Evolutionary conservation across 1,140 invertebrate species (phyloP).

Genomic region (Tetraneura akinire): DNA sequence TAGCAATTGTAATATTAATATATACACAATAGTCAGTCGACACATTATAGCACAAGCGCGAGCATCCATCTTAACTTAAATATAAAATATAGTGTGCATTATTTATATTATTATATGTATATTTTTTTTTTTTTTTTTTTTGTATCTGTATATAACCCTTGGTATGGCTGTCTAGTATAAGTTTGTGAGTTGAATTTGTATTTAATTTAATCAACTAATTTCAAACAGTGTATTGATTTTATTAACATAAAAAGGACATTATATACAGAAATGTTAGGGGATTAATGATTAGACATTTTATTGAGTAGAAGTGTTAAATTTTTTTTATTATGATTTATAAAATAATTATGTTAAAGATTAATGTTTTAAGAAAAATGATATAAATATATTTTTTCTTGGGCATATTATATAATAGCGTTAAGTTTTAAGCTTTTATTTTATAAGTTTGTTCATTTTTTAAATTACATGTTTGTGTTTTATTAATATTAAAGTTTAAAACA

Average conservation of each 20-base stretch:
- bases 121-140: constrained; percentile 5
- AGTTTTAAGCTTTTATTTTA: too few relatives aligned
- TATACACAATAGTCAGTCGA: too few relatives aligned
- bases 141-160: constrained; percentile 43
- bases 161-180: constrained; percentile 49
- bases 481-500: background rate
- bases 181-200: constrained; percentile 36
- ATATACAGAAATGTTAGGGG: constrained; percentile 30
- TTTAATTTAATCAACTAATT: constrained; percentile 43
- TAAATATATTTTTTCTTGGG: background rate
- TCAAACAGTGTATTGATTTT: constrained; percentile 11
- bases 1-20: too few relatives aligned
- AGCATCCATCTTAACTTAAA: too few relatives aligned
- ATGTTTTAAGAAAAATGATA: constrained; percentile 34
- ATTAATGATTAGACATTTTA: constrained; percentile 28
- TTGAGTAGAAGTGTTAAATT: constrained; percentile 18
- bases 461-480: constrained; percentile 29
- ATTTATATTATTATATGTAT: too few relatives aligned
- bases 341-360: constrained; percentile 32
- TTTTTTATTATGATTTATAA: constrained; percentile 33
- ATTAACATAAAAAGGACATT: constrained; percentile 15
- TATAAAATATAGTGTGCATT: too few relatives aligned
- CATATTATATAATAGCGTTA: constrained; percentile 33
- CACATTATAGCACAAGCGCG: too few relatives aligned
- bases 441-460: constrained; percentile 40